These are phyloP conservation scores for Macrophya annulata DNA, from an alignment of 2,888 invertebrate genomes.

Conservation along the genomic window DNA sequence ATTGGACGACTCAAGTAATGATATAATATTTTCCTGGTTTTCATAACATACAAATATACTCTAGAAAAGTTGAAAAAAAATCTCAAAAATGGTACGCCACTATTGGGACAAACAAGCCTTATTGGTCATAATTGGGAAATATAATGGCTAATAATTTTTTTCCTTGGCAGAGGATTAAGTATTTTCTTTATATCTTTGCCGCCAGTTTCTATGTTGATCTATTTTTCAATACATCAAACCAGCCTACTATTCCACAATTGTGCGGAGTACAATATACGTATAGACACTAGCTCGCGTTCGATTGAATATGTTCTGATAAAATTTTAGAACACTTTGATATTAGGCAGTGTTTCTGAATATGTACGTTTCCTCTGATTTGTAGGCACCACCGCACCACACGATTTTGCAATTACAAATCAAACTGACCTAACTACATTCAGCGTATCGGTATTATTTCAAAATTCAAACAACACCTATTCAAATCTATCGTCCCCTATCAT, in stretches of 20 bases:
- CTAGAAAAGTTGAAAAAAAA: background rate
- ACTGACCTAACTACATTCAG: constrained; percentile 73
- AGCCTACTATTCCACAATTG: constrained; percentile 41
- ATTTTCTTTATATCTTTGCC: background rate
- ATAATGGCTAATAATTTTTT: background rate
- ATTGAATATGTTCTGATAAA: constrained; percentile 48
- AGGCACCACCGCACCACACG: constrained; percentile 57
- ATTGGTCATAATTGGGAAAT: background rate
- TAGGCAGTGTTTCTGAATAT: constrained; percentile 71
- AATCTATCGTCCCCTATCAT: background rate
- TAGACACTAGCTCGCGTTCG: constrained; percentile 28
- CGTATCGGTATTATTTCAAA: constrained; percentile 42
- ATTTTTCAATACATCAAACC: background rate
- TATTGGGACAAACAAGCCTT: background rate
- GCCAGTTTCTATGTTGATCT: background rate
- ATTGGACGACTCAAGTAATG: background rate
- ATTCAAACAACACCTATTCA: background rate
- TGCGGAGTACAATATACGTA: constrained; percentile 51
- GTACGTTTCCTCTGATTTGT: constrained; percentile 77
- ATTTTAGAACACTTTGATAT: background rate
- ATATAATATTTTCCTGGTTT: background rate
- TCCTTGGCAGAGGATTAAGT: background rate
- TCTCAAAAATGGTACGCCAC: background rate
- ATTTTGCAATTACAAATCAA: constrained; percentile 54
- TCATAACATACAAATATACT: constrained; percentile 60